Conservation (phyloP, 2,888 invertebrate species). For the Dugesia japonica region DNA sequence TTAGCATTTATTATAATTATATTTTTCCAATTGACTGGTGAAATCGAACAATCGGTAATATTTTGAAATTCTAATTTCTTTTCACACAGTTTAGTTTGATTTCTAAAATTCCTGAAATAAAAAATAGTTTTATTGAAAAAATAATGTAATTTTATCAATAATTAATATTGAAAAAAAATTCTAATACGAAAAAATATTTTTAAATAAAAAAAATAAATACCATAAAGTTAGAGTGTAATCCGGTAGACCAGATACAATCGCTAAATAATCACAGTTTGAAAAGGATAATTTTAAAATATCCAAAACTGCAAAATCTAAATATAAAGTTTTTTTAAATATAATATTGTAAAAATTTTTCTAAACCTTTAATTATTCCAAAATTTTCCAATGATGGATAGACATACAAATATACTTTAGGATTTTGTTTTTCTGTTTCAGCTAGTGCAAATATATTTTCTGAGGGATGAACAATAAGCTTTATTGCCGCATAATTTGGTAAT, state of each 20-base stretch:
- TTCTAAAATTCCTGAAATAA: constrained; percentile 4
- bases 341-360: too few species aligned
- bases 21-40: background rate
- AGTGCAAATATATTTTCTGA: background rate
- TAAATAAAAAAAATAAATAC: too few species aligned
- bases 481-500: background rate
- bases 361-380: background rate
- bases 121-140: too few species aligned
- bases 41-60: background rate
- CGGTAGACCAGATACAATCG: background rate
- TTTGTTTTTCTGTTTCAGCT: background rate
- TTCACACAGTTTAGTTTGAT: background rate
- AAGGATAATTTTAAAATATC: background rate
- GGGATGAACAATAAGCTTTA: background rate
- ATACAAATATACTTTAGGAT: background rate
- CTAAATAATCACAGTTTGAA: background rate
- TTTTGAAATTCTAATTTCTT: background rate
- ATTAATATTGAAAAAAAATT: too few species aligned
- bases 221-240: background rate
- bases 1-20: background rate
- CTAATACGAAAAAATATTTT: too few species aligned
- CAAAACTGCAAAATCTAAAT: background rate
- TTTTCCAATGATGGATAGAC: background rate
- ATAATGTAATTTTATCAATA: too few species aligned
- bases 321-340: too few species aligned